phyloP scores from a whole-genome alignment of 35 echinoderm and acorn worm species.

The Amphiura filiformis region DNA sequence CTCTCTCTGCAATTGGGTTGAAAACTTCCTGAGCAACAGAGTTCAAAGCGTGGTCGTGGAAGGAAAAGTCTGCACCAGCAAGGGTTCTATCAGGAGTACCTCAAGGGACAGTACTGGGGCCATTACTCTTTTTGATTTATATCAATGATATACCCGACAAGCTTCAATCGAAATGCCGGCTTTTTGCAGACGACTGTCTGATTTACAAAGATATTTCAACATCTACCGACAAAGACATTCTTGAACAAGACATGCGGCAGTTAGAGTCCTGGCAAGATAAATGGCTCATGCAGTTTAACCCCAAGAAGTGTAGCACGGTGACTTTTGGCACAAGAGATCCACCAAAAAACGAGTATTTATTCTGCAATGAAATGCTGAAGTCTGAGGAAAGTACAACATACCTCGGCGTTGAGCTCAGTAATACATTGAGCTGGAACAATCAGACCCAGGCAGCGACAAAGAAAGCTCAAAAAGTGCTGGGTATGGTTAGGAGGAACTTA shows the following conservation, averaged over 20 bases:
- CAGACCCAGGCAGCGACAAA: too few species aligned
- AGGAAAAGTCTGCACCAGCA: constrained; percentile 1
- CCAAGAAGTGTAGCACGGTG: constrained; percentile 17
- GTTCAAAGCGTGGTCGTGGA: constrained; percentile 32
- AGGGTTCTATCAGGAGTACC: constrained; percentile 21
- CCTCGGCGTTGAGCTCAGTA: too few species aligned
- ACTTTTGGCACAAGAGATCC: background rate
- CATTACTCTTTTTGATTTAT: constrained; percentile 18
- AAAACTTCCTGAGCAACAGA: background rate
- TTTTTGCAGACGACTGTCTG: too few species aligned
- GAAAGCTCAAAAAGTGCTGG: too few species aligned
- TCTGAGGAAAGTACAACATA: too few species aligned
- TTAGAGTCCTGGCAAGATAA: background rate
- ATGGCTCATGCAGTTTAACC: constrained; percentile 35
- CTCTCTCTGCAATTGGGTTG: background rate
- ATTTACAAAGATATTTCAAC: constrained; percentile 8
- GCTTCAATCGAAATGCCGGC: background rate
- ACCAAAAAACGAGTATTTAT: background rate
- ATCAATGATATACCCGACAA: constrained; percentile 34
- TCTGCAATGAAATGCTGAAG: too few species aligned
- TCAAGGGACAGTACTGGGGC: constrained; percentile 29
- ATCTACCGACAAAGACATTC: background rate
- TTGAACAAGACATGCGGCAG: background rate
- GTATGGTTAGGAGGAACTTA: too few species aligned
- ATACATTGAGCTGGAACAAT: too few species aligned